Evolutionary conservation across 1,140 invertebrate species (phyloP), one percentile per base, ranked within the genome.

Genomic region (Drosophila ambigua): DNA sequence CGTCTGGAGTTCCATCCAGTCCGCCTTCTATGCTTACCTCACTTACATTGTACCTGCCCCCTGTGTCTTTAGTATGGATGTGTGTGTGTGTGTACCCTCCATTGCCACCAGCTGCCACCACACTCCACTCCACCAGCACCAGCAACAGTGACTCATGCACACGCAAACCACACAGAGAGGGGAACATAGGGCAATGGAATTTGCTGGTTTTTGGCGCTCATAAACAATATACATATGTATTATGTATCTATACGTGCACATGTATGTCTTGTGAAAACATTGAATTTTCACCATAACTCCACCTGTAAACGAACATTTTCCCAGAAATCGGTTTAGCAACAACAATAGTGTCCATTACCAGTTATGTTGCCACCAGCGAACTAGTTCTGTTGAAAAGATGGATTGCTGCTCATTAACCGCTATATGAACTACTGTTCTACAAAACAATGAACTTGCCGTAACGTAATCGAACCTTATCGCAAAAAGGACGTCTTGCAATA

Each of bases 101-200:
- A 50, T 60, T 64, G 66, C 72, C 65, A 51, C 66, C 63, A 77
- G 72, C 63, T 77, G 69, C 71, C 77, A 50, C 54, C 60, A 52
- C 60, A 52, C 51, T 61, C 64, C 48, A 31, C 28, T 43, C 24
- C n/a, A 16, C 26, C 35, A 13, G 11, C 35, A 28, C 3, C 26
- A 13, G 24, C 39, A 13, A 23, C 41, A 81, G 59, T 84, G 81
- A 85, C 78, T 85, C 83, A 85, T 87, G 66, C 82, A 82, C 65
- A 82, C 65, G 83, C 81, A 71, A 87, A 54, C 65, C 66, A 72
- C 55, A 76, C 67, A 81, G 75, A 73, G 72, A 67, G 41, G 65
- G 52, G 52, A 74, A 59, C 72, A 53, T 52, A 45, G 72, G 72
- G 71, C 72, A 66, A 74, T 65, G 72, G 72, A 64, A 74, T 74